phyloP scores from a whole-genome alignment of 2,797 vertebrate genomes.

The Brachymystax lenok region DNA sequence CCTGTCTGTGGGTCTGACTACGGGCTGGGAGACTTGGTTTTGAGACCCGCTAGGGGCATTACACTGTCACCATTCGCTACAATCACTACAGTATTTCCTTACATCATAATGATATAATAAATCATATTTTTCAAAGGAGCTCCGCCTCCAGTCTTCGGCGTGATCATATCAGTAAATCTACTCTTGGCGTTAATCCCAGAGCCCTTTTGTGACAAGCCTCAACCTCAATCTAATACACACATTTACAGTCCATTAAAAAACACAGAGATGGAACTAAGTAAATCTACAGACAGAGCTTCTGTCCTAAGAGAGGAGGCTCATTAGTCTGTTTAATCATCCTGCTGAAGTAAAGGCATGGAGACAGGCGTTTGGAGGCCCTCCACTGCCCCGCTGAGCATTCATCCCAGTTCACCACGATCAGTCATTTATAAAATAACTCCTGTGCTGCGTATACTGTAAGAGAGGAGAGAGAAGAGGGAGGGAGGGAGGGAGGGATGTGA shows the following conservation, averaged over 20 bases:
- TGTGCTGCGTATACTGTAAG: background rate
- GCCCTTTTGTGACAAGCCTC: background rate
- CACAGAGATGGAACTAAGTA: conserved; percentile 4
- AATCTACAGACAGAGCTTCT: background rate
- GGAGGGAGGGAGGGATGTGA: conserved; percentile 1
- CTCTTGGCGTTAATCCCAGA: background rate
- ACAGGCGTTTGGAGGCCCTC: conserved; percentile 17
- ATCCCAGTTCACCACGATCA: background rate
- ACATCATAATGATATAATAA: background rate
- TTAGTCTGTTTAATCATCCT: conserved; percentile 30
- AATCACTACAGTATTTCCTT: background rate
- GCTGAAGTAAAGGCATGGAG: conserved; percentile 31
- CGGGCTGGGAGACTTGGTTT: background rate
- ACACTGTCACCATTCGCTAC: background rate
- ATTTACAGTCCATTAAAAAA: conserved; percentile 5
- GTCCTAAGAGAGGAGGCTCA: conserved; percentile 3
- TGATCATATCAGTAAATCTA: background rate
- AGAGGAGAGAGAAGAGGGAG: conserved; percentile 16
- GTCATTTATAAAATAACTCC: conserved; percentile 6
- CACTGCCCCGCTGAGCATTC: conserved; percentile 17
- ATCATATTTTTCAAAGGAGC: background rate
- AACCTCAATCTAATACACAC: background rate
- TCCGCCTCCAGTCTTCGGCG: background rate
- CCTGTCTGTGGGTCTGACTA: background rate
- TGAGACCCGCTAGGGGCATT: background rate